Evolutionary conservation across 2,113 vertebrate genomes (phyloP), one percentile per base, ranked within the genome.

Genomic region (Eubucco bourcierii): DNA sequence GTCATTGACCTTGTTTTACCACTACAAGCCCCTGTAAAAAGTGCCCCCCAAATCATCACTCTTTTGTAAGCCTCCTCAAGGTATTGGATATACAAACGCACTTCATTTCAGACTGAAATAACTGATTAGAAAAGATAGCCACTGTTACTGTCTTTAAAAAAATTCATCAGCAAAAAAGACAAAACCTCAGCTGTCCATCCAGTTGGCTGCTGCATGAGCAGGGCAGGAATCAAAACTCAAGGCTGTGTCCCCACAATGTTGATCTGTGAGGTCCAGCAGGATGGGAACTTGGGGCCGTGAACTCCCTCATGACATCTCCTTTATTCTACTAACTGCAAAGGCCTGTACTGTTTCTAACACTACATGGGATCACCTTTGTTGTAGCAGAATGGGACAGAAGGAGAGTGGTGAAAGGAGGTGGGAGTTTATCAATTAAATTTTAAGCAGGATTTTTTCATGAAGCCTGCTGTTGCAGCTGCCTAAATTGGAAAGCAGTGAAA

Each of bases 361-460:
- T 33, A 29, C 52, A 18, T 3, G 5, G 79, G 8, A 82, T 74
- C 66, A 59, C 17, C 56, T 85, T 74, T 87, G n/a, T 20, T 20
- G 24, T 16, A 50, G 15, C 16, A 55, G 46, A 80, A 65, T 18
- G 23, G 7, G 50, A 23, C 50, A 52, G 15, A 4, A 13, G 4
- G 6, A 2, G 27, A 3, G 1, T 5, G 7, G 2, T 16, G 55
- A 14, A 34, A 60, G 8, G 12, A 39, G 1, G 1, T 55, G 27
- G 88, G 53, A 68, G 85, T 74, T 92, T 55, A 85, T 56, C 60
- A 83, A 59, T 90, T 87, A 85, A 80, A 84, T 88, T 66, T 27
- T 20, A 84, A 83, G 33, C 70, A 60, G 28, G 44, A 80, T 13
- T 60, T 80, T 68, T 91, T 37, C 34, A 41, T 52, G 20, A 39